These are phyloP conservation scores for Chelon auratus DNA, from an alignment of 2,797 vertebrate genomes.

Conservation along the genomic window DNA sequence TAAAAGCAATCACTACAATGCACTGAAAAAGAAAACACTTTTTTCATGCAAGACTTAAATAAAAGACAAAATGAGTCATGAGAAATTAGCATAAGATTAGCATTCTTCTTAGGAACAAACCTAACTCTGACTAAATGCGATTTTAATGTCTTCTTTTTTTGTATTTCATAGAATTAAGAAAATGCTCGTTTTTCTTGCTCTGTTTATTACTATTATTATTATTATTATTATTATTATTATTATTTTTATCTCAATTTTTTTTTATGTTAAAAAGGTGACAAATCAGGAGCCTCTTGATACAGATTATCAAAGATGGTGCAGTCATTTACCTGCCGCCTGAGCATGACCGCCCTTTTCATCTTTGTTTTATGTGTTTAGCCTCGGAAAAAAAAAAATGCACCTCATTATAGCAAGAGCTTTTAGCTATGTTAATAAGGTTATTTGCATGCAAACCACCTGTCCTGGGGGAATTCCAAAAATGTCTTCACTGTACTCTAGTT, in stretches of 20 bases:
- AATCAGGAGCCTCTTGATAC: slow-evolving; percentile 26
- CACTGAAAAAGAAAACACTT: too few species aligned
- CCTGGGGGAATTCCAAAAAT: slow-evolving; percentile 76
- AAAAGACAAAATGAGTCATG: too few species aligned
- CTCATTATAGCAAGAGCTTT: slow-evolving; percentile 84
- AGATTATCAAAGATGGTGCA: slow-evolving; percentile 42
- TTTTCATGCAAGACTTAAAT: too few species aligned
- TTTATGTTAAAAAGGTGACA: slow-evolving; percentile 12
- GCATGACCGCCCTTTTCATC: slow-evolving; percentile 63
- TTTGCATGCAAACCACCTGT: slow-evolving; percentile 81
- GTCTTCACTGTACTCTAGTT: slow-evolving; percentile 73
- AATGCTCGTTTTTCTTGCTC: too few species aligned
- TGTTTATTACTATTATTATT: too few species aligned
- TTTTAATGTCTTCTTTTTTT: too few species aligned
- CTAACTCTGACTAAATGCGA: too few species aligned
- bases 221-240: not conserved
- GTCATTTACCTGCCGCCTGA: slow-evolving; percentile 44
- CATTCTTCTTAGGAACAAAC: too few species aligned
- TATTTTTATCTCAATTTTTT: not conserved
- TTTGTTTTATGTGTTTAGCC: slow-evolving; percentile 65
- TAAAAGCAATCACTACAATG: too few species aligned
- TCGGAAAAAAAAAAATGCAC: slow-evolving; percentile 49
- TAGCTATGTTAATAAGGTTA: slow-evolving; percentile 85
- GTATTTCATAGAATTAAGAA: too few species aligned
- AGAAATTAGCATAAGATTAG: too few species aligned